These are phyloP conservation scores for Malacoraja senta DNA, from an alignment of 2,797 vertebrate species.

Conservation along the genomic window DNA sequence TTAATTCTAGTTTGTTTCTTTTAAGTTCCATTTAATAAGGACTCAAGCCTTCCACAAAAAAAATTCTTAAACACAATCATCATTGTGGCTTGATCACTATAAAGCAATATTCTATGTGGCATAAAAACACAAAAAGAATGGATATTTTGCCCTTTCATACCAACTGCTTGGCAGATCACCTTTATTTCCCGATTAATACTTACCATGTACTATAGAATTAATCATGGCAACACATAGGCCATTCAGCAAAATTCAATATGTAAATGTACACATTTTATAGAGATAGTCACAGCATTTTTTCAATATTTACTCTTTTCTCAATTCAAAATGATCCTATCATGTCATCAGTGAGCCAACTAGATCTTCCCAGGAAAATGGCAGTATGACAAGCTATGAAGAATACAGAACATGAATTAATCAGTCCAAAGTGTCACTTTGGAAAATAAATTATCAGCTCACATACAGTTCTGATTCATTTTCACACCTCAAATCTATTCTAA, in stretches of 20 bases:
- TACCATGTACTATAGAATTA: no score
- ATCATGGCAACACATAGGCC: no score
- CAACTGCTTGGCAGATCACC: background rate
- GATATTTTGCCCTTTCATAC: background rate
- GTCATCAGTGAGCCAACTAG: background rate
- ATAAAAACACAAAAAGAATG: no score
- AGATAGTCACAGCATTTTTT: background rate
- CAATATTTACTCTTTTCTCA: background rate
- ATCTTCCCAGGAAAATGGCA: background rate
- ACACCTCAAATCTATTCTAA: background rate
- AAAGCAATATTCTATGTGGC: no score
- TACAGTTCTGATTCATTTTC: background rate
- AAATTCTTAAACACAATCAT: background rate
- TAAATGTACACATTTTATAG: background rate
- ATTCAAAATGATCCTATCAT: background rate
- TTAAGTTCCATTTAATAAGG: background rate
- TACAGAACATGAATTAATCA: background rate
- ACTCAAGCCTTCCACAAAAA: background rate
- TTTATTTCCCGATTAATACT: background rate
- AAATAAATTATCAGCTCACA: background rate
- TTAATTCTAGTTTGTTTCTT: background rate
- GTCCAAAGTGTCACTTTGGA: background rate
- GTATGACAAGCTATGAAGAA: background rate
- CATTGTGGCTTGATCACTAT: background rate
- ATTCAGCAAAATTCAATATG: background rate